phyloP scores from a whole-genome alignment of 2,113 vertebrate species.

The Bubo bubo region DNA sequence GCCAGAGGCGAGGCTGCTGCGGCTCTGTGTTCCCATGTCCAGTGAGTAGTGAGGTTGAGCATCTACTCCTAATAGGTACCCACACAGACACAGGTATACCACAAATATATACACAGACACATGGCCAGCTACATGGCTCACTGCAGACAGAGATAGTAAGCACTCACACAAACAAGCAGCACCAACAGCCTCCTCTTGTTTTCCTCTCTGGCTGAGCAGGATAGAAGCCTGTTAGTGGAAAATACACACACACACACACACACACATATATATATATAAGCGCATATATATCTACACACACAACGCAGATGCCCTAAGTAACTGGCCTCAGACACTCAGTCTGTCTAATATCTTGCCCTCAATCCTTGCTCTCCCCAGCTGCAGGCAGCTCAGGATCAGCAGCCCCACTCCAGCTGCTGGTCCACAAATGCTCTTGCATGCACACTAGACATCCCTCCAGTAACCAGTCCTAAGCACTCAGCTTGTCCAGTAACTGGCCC shows the following conservation, averaged over 20 bases:
- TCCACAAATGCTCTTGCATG: background rate
- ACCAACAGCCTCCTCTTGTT: background rate
- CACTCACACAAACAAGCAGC: background rate
- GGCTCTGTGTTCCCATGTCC: background rate
- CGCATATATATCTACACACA: background rate
- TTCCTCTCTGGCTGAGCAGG: background rate
- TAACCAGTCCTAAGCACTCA: background rate
- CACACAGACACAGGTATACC: background rate
- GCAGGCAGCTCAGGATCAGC: background rate
- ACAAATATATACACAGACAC: background rate
- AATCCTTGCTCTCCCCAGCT: background rate
- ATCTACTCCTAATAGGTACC: background rate
- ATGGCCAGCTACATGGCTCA: background rate
- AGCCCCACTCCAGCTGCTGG: background rate
- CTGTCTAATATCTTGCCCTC: background rate
- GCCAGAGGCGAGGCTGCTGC: background rate
- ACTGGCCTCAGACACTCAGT: background rate
- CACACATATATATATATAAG: background rate
- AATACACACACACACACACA: background rate
- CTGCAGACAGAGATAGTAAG: background rate
- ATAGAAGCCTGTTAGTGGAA: background rate
- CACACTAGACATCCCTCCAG: background rate
- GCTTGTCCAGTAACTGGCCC: background rate
- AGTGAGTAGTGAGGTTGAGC: background rate
- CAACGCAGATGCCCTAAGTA: background rate